These are phyloP conservation scores for Propithecus deckenii DNA, from an alignment of 2,797 vertebrate genomes.

Conservation along the genomic window DNA sequence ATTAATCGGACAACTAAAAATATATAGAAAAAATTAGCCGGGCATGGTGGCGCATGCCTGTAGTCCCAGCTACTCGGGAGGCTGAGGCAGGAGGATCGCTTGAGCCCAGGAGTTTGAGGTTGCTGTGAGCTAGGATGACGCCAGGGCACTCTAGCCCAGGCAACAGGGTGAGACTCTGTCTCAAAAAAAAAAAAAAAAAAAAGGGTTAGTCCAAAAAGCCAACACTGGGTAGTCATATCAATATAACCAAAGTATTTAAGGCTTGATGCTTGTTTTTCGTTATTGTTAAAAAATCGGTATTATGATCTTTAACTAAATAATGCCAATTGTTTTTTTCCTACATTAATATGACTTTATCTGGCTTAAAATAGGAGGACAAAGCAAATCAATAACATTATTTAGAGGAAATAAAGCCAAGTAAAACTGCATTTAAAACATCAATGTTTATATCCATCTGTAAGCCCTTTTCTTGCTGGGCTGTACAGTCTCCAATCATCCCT, in stretches of 20 bases:
- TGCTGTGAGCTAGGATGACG: no score
- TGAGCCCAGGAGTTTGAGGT: no score
- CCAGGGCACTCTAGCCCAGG: no score
- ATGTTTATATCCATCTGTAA: constrained; percentile 71
- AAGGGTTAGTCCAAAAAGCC: neutral
- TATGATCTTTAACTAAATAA: constrained; percentile 57
- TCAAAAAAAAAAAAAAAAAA: neutral
- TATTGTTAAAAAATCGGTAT: constrained; percentile 39
- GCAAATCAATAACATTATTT: constrained; percentile 70
- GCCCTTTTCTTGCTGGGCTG: constrained; percentile 60
- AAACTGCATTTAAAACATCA: constrained; percentile 66
- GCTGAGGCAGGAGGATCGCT: no score
- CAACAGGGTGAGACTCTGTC: no score
- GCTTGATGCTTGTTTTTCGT: neutral
- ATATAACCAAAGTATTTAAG: constrained; percentile 21
- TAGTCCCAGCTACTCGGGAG: no score
- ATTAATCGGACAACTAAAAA: no score
- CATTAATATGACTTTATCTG: constrained; percentile 63
- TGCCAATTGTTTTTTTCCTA: constrained; percentile 51
- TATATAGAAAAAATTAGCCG: no score
- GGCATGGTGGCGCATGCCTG: no score
- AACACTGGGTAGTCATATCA: neutral
- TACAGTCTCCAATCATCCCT: constrained; percentile 74
- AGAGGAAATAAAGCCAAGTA: constrained; percentile 71
- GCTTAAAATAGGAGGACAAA: constrained; percentile 70